A percentile compares a stretch with the other conserved stretches of the same genome.
phyloP scores from a whole-genome alignment of 2,797 vertebrate genomes.

The Paratrypauchen microcephalus region DNA sequence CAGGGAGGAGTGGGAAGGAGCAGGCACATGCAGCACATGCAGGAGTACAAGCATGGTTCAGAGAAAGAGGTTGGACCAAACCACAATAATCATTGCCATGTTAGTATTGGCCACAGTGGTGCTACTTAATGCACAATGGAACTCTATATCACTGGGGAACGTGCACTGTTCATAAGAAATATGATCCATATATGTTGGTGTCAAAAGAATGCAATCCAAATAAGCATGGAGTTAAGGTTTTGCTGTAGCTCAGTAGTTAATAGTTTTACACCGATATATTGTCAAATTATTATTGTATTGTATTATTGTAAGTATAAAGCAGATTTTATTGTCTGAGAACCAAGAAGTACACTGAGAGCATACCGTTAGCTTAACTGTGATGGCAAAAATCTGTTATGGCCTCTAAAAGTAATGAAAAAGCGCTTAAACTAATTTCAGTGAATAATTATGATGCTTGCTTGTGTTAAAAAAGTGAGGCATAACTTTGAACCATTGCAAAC shows the following conservation, averaged over 20 bases:
- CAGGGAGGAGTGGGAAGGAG: conserved; percentile 38
- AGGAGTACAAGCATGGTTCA: conserved; percentile 37
- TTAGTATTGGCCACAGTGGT: conserved; percentile 13
- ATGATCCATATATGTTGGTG: background rate
- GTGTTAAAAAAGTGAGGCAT: too few relatives aligned
- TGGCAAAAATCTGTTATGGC: too few relatives aligned
- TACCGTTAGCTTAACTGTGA: too few relatives aligned
- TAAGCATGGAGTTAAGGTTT: background rate
- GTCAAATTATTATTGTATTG: too few relatives aligned
- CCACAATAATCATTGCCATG: conserved; percentile 55
- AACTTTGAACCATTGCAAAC: too few relatives aligned
- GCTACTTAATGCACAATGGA: background rate
- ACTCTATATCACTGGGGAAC: background rate
- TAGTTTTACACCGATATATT: too few relatives aligned
- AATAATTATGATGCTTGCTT: too few relatives aligned
- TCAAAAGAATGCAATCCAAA: background rate
- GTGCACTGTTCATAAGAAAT: background rate
- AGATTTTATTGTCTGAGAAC: too few relatives aligned
- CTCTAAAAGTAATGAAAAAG: too few relatives aligned
- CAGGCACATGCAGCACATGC: conserved; percentile 43
- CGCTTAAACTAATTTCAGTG: background rate
- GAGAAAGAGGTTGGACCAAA: conserved; percentile 52
- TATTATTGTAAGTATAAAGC: too few relatives aligned
- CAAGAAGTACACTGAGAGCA: too few relatives aligned
- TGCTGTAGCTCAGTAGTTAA: background rate